Evolutionary conservation across 2,797 vertebrate genomes (phyloP).

Genomic region (Chelon auratus): DNA sequence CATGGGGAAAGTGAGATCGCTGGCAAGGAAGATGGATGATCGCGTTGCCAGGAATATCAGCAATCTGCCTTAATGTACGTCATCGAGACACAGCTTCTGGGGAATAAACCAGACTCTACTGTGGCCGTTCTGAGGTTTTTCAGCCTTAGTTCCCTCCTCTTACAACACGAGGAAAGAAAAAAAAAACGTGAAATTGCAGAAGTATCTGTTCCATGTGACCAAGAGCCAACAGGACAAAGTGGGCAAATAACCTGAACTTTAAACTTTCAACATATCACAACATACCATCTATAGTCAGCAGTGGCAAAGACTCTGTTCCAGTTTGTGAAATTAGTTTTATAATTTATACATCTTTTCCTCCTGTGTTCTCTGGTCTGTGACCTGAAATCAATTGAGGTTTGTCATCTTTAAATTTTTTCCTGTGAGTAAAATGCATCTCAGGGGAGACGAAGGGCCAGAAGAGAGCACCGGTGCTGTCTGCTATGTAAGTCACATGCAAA

Average conservation of each 20-base stretch:
- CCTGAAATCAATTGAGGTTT: slow-evolving; percentile 24
- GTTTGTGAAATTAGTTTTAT: slow-evolving; percentile 8
- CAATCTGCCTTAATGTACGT: slow-evolving; percentile 20
- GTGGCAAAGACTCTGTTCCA: background rate
- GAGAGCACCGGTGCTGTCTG: background rate
- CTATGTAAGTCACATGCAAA: background rate
- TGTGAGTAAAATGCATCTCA: slow-evolving; percentile 17
- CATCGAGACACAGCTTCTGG: slow-evolving; percentile 25
- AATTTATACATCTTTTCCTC: slow-evolving; percentile 14
- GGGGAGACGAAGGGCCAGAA: slow-evolving; percentile 5
- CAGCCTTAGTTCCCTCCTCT: slow-evolving; percentile 7
- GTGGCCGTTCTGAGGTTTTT: slow-evolving; percentile 11
- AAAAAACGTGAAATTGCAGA: background rate
- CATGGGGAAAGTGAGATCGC: slow-evolving; percentile 32
- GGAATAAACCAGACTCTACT: slow-evolving; percentile 24
- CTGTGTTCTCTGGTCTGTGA: slow-evolving; percentile 7
- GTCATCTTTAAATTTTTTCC: slow-evolving; percentile 20
- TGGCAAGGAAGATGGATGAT: slow-evolving; percentile 54
- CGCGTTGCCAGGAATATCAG: slow-evolving; percentile 27
- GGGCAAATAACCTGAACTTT: background rate
- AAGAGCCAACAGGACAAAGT: background rate
- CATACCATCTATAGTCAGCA: background rate
- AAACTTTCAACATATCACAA: background rate
- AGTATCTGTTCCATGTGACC: background rate
- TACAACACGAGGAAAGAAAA: slow-evolving; percentile 2